Evolutionary conservation across 2,113 vertebrate genomes (phyloP).

Genomic region (Carollia perspicillata): DNA sequence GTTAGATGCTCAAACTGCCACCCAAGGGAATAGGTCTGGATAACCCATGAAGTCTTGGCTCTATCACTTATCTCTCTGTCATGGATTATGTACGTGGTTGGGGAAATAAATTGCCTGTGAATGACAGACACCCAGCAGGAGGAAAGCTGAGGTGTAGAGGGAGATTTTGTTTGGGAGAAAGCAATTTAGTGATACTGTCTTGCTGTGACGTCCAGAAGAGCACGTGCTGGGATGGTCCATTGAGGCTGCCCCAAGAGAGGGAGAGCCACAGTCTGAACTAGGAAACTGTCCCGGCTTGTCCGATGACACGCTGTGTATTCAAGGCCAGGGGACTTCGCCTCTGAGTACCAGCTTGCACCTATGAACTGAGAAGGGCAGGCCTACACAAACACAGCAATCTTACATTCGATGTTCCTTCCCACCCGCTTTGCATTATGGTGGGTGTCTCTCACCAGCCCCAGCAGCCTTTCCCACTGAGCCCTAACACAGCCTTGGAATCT

Average conservation of each 20-base stretch:
- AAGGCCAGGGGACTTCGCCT: neutral
- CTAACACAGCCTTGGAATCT: neutral
- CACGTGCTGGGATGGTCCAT: neutral
- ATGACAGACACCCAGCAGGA: neutral
- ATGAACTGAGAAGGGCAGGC: neutral
- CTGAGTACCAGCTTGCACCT: neutral
- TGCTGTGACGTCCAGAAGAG: neutral
- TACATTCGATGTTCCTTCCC: neutral
- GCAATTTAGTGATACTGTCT: neutral
- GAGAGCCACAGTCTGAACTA: neutral
- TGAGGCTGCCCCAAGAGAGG: neutral
- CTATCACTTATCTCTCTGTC: neutral
- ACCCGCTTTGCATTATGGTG: neutral
- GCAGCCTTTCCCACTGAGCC: neutral
- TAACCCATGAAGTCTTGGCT: neutral
- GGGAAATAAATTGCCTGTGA: neutral
- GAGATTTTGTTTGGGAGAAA: slow-evolving; percentile 9
- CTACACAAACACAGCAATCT: fast-evolving
- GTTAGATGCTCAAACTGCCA: neutral
- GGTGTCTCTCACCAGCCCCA: neutral
- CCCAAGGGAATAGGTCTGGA: neutral
- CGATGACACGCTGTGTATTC: neutral
- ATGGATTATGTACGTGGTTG: neutral
- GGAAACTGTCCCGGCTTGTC: neutral
- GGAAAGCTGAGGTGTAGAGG: neutral